Evolutionary conservation across 2,888 invertebrate genomes (phyloP).

Genomic region (Andricus quercusramuli): DNA sequence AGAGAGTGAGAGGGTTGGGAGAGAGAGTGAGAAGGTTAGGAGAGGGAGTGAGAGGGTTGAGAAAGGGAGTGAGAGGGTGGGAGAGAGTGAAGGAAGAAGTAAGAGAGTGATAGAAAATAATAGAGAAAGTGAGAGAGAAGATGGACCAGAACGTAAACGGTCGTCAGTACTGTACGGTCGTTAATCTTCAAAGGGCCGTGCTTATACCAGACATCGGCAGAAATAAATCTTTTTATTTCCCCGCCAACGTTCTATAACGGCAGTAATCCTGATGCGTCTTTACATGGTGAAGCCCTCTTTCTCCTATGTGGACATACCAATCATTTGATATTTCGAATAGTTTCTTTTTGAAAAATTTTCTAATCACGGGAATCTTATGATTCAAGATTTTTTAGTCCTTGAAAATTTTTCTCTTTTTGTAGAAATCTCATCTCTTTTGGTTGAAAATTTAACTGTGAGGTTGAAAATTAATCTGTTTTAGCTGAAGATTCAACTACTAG

Average conservation of each 20-base stretch:
- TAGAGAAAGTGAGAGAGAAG: conserved; percentile 44
- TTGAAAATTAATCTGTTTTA: no score
- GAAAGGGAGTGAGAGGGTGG: no score
- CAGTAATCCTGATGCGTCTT: conserved; percentile 21
- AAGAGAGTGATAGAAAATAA: conserved; percentile 16
- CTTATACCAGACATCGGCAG: conserved; percentile 52
- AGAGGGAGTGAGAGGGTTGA: not conserved
- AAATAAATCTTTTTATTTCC: conserved; percentile 60
- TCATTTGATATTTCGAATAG: not conserved
- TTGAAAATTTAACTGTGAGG: no score
- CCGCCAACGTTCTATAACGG: conserved; percentile 35
- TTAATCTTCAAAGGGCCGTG: conserved; percentile 63
- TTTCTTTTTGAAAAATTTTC: no score
- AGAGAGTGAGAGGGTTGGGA: conserved; percentile 5
- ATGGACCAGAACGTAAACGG: conserved; percentile 49
- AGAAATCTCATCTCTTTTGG: no score
- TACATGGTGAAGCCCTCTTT: conserved; percentile 11
- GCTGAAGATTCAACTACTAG: no score
- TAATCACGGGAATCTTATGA: no score
- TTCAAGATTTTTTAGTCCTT: no score
- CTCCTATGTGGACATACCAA: not conserved
- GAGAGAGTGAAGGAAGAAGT: no score
- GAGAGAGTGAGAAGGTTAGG: no score
- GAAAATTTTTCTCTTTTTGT: no score
- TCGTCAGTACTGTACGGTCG: conserved; percentile 51